Evolutionary conservation across 2,888 invertebrate species (phyloP).

Genomic region (Drosophila paranaensis): DNA sequence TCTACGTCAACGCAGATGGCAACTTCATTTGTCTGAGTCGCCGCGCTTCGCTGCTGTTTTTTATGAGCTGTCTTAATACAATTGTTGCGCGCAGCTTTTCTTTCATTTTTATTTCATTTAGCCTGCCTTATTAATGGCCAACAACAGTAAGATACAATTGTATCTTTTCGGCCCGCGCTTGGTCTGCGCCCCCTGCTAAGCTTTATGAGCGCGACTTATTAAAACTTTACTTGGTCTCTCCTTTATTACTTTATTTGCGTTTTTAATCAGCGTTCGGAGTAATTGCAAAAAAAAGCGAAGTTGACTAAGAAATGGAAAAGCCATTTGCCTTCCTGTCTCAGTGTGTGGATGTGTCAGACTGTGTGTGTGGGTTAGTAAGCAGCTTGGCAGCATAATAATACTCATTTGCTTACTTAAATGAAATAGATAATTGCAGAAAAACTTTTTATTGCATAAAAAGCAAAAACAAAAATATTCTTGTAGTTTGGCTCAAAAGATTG

Average conservation of each 20-base stretch:
- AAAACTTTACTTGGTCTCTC: constrained; percentile 63
- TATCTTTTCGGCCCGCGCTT: constrained; percentile 48
- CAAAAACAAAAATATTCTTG: background rate
- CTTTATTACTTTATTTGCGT: constrained; percentile 62
- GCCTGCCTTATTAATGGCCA: constrained; percentile 75
- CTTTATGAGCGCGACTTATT: constrained; percentile 72
- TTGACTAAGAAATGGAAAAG: constrained; percentile 27
- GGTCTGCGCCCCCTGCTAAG: constrained; percentile 57
- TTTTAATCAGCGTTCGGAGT: constrained; percentile 71
- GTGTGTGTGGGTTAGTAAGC: background rate
- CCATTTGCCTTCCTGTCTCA: constrained; percentile 9
- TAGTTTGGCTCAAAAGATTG: background rate
- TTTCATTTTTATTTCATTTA: constrained; percentile 23
- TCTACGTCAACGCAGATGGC: constrained; percentile 28
- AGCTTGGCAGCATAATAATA: background rate
- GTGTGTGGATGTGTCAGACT: background rate
- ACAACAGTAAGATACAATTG: constrained; percentile 67
- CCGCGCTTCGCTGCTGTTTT: constrained; percentile 38
- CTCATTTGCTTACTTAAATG: constrained; percentile 32
- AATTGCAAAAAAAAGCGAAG: constrained; percentile 47
- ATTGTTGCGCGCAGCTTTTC: constrained; percentile 59
- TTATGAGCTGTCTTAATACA: constrained; percentile 71
- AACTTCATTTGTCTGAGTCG: constrained; percentile 55
- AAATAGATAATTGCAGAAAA: constrained; percentile 11
- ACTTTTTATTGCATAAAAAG: constrained; percentile 5